Evolutionary conservation across 2,888 invertebrate genomes (phyloP).

Genomic region (Phanerotoma sp.): DNA sequence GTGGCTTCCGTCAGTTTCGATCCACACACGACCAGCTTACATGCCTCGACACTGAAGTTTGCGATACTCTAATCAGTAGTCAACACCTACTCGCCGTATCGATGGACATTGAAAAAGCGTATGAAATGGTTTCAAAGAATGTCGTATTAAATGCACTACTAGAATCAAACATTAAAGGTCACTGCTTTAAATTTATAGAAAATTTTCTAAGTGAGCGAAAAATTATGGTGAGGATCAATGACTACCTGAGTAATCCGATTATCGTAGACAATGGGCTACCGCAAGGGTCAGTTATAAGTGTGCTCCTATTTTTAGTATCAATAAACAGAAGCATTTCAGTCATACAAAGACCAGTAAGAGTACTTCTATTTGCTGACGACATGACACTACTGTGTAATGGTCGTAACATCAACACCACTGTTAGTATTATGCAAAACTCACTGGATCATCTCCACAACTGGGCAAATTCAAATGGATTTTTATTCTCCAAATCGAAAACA

Average conservation of each 20-base stretch:
- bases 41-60: conserved; percentile 23
- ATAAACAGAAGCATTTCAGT: no score
- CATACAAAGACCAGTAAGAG: no score
- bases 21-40: conserved; percentile 28
- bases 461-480: conserved; percentile 26
- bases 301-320: no score
- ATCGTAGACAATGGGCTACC: no score
- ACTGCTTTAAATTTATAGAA: no score
- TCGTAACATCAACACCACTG: conserved; percentile 19
- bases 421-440: conserved; percentile 23
- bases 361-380: conserved; percentile 34
- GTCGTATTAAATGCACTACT: conserved; percentile 21
- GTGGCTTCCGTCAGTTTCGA: conserved; percentile 11
- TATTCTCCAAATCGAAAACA: conserved; percentile 30
- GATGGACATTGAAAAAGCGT: no score
- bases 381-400: conserved; percentile 23
- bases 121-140: conserved; percentile 29
- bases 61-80: no score
- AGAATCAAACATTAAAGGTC: no score
- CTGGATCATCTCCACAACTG: conserved; percentile 26
- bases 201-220: no score
- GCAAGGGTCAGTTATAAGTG: no score
- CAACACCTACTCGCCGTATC: conserved; percentile 32
- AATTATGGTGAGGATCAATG: no score
- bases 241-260: no score